Base-by-base conservation (phyloP, 2,797 vertebrate species). In the Iguana delicatissima region DNA sequence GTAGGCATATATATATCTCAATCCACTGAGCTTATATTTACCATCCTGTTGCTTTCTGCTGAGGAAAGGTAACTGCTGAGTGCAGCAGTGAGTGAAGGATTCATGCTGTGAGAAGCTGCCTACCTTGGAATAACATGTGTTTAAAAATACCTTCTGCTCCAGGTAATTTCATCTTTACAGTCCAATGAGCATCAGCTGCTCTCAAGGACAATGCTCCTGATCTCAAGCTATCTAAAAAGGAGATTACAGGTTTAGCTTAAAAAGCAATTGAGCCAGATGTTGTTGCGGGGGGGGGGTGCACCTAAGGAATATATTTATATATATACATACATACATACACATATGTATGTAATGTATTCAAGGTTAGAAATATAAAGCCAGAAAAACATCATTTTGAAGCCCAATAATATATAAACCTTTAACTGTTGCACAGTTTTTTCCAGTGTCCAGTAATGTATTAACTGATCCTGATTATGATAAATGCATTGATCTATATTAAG, bases 101-200 rank as follows among this genome's bases (percentile, higher is more conserved):
- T 92, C 97, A 88, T 12, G 76, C 95, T 62, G 95, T 3, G 95
- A 96, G 92, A 96, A 97, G 94, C 95, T 96, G 96, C 87, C 90
- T 94, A 81, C 93, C 91, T 87, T 92, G 93, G 90, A 94, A 95
- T 93, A 96, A 95, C 94, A 91, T 73, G 91, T 95, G 95, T 94
- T 97, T 95, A 95, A 96, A 97, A 97, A 96, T 92, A 95, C 92
- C 91, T 94, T 95, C 93, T 76, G 72, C 74, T 94, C 88, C 92
- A 96, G 94, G 93, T 93, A 96, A 95, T 95, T 93, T 91, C 93
- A 92, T 52, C 92, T 96, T 88, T 86, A 87, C 90, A 94, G 67
- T 82, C 90, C 93, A 95, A 35, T 94, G 96, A 91, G 59, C 89
- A 91, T 95, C 93, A 92, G 76, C 72, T 94, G 69, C 73, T 97